These are phyloP conservation scores for Drosophila triauraria DNA, from an alignment of 1,140 invertebrate genomes.

Conservation along the genomic window DNA sequence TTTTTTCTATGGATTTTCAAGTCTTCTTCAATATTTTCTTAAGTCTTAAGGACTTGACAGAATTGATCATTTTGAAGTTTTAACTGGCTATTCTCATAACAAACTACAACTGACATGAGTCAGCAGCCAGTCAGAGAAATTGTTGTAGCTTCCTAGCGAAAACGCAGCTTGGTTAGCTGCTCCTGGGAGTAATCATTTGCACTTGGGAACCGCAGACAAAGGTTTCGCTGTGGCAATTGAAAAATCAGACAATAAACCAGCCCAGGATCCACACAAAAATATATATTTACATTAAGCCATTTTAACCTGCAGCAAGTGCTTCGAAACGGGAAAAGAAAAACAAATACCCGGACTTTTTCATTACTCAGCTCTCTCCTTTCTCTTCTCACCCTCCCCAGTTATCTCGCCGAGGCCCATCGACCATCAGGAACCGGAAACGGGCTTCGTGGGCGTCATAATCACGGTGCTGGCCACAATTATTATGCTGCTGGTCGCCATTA, in stretches of 20 bases:
- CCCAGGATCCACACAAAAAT: not conserved
- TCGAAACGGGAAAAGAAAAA: constrained; percentile 1
- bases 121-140: not conserved
- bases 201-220: constrained; percentile 1
- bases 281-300: constrained; percentile 1
- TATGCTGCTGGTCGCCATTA: constrained; percentile 88
- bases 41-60: not conserved
- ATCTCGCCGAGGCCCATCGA: constrained; percentile 84
- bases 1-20: not conserved
- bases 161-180: constrained; percentile 9
- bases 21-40: not conserved
- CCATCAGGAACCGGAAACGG: constrained; percentile 86
- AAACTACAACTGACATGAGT: not conserved
- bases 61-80: too few species aligned
- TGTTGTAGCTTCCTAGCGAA: not conserved
- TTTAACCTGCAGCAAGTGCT: constrained; percentile 2
- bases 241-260: constrained; percentile 19
- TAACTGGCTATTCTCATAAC: not conserved
- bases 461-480: constrained; percentile 91
- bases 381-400: constrained; percentile 48
- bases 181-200: constrained; percentile 14
- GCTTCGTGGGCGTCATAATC: constrained; percentile 90
- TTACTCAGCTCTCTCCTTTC: constrained; percentile 7
- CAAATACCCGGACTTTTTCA: not conserved
- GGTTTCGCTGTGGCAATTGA: constrained; percentile 8